Evolutionary conservation across 1,140 invertebrate genomes (phyloP), one percentile per base, ranked within the genome.

Genomic region (Hydropsyche tenuis): DNA sequence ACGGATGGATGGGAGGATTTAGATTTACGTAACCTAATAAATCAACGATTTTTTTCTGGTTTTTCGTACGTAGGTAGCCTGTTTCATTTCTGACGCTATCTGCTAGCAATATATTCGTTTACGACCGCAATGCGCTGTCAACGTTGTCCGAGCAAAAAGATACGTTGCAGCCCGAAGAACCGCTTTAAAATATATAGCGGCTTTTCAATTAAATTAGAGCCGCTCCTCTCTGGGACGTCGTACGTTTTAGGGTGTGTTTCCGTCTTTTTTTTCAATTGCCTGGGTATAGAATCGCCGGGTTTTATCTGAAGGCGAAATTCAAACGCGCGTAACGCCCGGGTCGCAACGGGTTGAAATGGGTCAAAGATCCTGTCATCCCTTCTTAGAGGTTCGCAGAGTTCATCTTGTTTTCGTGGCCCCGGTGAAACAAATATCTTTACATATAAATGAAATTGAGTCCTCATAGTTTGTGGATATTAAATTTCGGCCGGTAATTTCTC

Each of bases 291-390:
- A 37, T 37, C 30, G 3, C 30, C 30, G 30, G 30, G 30, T 37
- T 37, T 37, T 37, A 37, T 9, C n/a, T n/a, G n/a, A n/a, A 37
- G 30, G 3, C 3, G 30, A 60, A 60, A 60, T 25, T 60, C 56
- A 60, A 60, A 60, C 56, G 56, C 23, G 56, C 23, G 56, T 60
- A 60, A 60, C 23, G 20, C 23, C 9, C n/a, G 22, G 51, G 51
- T 53, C 51, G 20, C 14, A 22, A 53, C n/a, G 23, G 56, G 56
- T 25, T 60, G 56, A 60, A 60, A 60, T 60, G 56, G 56, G 56
- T 60, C 56, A 60, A 60, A 60, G 56, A 60, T 60, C 56, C 56
- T 60, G 56, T 60, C 56, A 60, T 60, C 56, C 56, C 56, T 60
- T 60, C 56, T 60, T 60, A 25, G 56, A 20, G 56, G 56, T 60